phyloP scores from a whole-genome alignment of 2,797 vertebrate genomes.

The Gymnopithys bicolor region DNA sequence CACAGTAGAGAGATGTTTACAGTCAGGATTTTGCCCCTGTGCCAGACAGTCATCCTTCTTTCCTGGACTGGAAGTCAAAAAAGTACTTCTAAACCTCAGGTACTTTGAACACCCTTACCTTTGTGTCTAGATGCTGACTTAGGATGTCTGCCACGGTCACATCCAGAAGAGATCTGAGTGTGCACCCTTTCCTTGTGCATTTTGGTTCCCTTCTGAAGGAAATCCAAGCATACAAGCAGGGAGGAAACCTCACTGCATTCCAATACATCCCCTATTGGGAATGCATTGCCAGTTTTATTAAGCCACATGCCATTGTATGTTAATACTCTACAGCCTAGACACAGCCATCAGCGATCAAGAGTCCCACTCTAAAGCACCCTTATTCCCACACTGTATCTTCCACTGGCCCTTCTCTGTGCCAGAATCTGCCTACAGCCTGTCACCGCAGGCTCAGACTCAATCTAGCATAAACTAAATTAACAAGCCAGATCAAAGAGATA shows the following conservation, averaged over 20 bases:
- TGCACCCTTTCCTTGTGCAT: not conserved
- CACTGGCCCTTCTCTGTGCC: not conserved
- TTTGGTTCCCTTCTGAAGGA: not conserved
- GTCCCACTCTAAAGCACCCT: not conserved
- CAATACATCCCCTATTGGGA: accelerated
- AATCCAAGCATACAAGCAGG: not conserved
- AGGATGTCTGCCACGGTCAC: not conserved
- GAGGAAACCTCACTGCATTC: not conserved
- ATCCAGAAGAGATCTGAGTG: not conserved
- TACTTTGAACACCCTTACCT: not conserved
- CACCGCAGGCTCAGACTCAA: not conserved
- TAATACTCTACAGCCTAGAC: not conserved
- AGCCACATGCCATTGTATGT: not conserved
- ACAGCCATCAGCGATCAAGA: not conserved
- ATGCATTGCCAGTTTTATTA: not conserved
- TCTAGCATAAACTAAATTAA: not conserved
- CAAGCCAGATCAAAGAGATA: not conserved
- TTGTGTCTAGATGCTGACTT: not conserved
- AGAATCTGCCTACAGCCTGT: not conserved
- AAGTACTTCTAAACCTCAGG: not conserved
- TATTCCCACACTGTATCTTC: not conserved
- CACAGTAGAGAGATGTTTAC: not conserved
- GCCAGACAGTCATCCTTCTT: not conserved
- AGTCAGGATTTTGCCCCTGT: not conserved
- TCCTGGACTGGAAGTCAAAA: not conserved